phyloP scores from a whole-genome alignment of 2,797 vertebrate species.

The Bovichtus diacanthus region DNA sequence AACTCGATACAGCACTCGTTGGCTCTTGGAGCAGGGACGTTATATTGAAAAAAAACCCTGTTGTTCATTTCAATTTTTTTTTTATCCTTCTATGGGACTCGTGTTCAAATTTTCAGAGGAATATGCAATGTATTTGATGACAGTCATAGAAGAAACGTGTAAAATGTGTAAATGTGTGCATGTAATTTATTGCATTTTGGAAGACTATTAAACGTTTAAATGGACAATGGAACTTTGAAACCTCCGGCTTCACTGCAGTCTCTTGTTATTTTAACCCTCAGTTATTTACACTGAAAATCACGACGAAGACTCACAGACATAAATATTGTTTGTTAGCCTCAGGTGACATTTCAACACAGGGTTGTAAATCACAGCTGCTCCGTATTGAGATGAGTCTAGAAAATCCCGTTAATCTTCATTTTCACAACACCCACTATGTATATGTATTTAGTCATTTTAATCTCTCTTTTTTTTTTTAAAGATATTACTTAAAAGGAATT shows the following conservation, averaged over 20 bases:
- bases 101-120: conserved; percentile 92
- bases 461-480: background rate
- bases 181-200: conserved; percentile 99
- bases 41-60: conserved; percentile 89
- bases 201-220: conserved; percentile 92
- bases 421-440: background rate
- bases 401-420: conserved; percentile 11
- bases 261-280: conserved; percentile 59
- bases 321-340: conserved; percentile 41
- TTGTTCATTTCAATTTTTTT: conserved; percentile 70
- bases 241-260: conserved; percentile 89
- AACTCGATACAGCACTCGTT: conserved; percentile 96
- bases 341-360: conserved; percentile 37
- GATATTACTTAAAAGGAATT: background rate
- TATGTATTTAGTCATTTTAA: conserved; percentile 1
- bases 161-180: conserved; percentile 99
- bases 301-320: conserved; percentile 48
- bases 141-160: conserved; percentile 91
- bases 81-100: conserved; percentile 88
- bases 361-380: conserved; percentile 64
- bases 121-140: conserved; percentile 93
- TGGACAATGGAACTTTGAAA: conserved; percentile 92
- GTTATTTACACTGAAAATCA: conserved; percentile 59
- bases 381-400: background rate
- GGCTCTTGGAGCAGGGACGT: conserved; percentile 96